These are phyloP conservation scores for Pseudoips prasinana DNA, from an alignment of 2,888 invertebrate species.

Conservation along the genomic window DNA sequence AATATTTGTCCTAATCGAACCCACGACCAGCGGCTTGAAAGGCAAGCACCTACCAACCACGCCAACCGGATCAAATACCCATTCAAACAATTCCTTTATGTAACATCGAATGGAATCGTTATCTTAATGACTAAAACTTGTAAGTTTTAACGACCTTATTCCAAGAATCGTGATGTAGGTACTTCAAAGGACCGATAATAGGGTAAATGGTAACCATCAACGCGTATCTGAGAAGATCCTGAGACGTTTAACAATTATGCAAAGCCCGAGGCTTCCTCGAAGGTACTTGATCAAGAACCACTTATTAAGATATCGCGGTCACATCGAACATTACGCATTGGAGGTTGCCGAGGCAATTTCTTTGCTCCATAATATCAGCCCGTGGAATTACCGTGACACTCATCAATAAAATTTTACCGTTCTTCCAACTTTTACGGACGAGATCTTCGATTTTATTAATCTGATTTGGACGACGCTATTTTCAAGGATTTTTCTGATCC, in stretches of 20 bases:
- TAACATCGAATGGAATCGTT: slow-evolving; percentile 20
- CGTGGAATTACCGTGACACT: slow-evolving; percentile 55
- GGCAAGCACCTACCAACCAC: no score
- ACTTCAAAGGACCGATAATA: slow-evolving; percentile 31
- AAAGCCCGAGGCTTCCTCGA: slow-evolving; percentile 52
- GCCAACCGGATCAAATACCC: no score
- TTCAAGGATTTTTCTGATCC: slow-evolving; percentile 1
- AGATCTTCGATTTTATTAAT: slow-evolving; percentile 57
- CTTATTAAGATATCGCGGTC: slow-evolving; percentile 78
- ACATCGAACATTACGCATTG: slow-evolving; percentile 67
- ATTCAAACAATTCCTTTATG: slow-evolving; percentile 8
- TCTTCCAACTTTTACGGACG: slow-evolving; percentile 51
- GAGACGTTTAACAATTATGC: slow-evolving; percentile 70
- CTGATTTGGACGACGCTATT: slow-evolving; percentile 35
- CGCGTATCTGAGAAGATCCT: slow-evolving; percentile 31
- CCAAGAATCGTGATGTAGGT: slow-evolving; percentile 15
- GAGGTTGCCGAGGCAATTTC: slow-evolving; percentile 51
- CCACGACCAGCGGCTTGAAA: no score
- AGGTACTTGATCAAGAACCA: slow-evolving; percentile 70
- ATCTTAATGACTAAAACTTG: slow-evolving; percentile 21
- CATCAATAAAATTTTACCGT: slow-evolving; percentile 70
- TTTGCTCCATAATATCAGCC: slow-evolving; percentile 52
- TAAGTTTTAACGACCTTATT: slow-evolving; percentile 29
- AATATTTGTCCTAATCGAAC: no score
- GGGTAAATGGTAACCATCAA: slow-evolving; percentile 30